Evolutionary conservation across 2,113 vertebrate genomes (phyloP), one percentile per base, ranked within the genome.

Genomic region (Todiramphus chloris): DNA sequence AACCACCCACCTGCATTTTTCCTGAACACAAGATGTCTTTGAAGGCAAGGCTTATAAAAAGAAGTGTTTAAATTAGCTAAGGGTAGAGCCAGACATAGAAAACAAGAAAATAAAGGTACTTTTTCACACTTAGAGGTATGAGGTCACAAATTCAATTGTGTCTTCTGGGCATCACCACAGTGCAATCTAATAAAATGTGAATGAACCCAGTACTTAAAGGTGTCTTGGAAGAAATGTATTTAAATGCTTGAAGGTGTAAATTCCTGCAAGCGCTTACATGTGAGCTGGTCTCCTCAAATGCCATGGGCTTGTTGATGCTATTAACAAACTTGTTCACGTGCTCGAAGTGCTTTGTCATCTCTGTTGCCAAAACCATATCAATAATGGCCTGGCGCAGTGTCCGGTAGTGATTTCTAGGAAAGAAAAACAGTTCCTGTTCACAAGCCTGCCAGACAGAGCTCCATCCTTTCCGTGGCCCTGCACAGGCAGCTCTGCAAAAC

Each of bases 251-350:
- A 79, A 59, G 13, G 12, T 10, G 0, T 31, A 4, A 84, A 84
- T 13, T 73, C 53, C 27, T 66, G 41, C 21, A 77, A 53, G n/a
- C 50, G 80, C 69, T 98, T 94, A 98, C 98, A 4, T 91, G 97
- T 11, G 96, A 97, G 94, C 97, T 97, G 85, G 95, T 99, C 80
- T 99, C 99, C 72, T 99, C 99, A 46, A 98, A 98, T 19, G 98
- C 98, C 97, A 98, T 97, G 5, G 99, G 98, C 95, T 99, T 99
- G 97, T 99, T 99, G 98, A 99, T 98, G 97, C 99, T 99, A 97
- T 99, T 99, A 82, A 99, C 99, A 91, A 99, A 99, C 97, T 99
- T 99, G 97, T 99, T 99, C 96, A 99, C 99, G 0, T 99, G 99
- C 94, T 99, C 99, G 59, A 99, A 99, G 97, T 99, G 99, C 89